Conservation (phyloP, 1,140 invertebrate genomes). For the Frieseomelitta varia region DNA sequence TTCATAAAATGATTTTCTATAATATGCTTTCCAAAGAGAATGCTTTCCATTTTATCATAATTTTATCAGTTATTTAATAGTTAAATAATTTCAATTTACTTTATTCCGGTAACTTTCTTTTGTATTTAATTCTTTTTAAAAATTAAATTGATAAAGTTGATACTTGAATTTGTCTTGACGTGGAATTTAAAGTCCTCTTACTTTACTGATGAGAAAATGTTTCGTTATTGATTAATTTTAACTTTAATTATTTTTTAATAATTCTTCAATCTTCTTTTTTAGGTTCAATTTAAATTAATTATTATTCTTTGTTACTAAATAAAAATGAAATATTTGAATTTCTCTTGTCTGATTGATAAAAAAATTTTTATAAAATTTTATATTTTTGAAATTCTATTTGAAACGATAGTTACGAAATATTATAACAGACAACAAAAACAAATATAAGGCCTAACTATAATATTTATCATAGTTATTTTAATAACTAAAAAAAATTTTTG, state of each 20-base stretch:
- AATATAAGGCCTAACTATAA: not conserved
- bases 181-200: not conserved
- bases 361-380: too few relatives aligned
- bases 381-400: not conserved
- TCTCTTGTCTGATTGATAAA: not conserved
- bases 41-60: too few relatives aligned
- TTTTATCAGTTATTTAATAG: not conserved
- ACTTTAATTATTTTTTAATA: not conserved
- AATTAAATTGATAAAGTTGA: not conserved
- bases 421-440: not conserved
- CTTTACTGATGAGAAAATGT: not conserved
- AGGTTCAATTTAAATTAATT: not conserved
- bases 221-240: not conserved
- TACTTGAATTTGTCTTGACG: not conserved
- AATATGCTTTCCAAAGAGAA: not conserved
- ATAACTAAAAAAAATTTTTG: not conserved
- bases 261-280: not conserved
- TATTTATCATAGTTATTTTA: not conserved
- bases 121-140: not conserved
- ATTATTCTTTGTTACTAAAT: not conserved
- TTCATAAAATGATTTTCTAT: conserved; percentile 8
- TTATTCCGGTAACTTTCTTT: not conserved
- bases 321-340: not conserved
- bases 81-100: not conserved
- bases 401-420: not conserved